Evolutionary conservation across 2,113 vertebrate genomes (phyloP), one percentile per base, ranked within the genome.

Genomic region (Agelaius phoeniceus): DNA sequence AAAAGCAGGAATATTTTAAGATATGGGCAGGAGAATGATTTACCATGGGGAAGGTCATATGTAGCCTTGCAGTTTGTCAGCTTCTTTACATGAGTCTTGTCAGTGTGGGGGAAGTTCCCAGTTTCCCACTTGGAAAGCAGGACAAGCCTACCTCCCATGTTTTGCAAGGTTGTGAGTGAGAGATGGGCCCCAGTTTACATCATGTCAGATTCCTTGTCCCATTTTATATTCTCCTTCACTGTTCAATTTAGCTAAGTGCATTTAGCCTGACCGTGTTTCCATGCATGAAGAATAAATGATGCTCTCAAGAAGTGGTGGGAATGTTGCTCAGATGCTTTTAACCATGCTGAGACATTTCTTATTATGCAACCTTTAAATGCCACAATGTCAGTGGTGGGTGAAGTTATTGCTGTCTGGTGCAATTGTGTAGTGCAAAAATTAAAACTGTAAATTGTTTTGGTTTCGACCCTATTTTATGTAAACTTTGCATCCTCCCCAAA

Each of bases 211-310:
- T 68, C 7, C 27, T 73, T 57, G 10, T 48, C 59, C 73, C 30
- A 16, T 59, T 20, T 43, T 48, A 20, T 11, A 2, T 57, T 57
- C 63, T 83, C 80, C 0, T 0, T 76, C 43, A 51, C 39, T 2
- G 0, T 54, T 67, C 48, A 15, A 0, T 76, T 57, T 75, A 14
- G 26, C 15, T 79, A 33, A 59, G 44, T 33, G 11, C 20, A 13
- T 72, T 92, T 82, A 44, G 31, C 54, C 35, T 80, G 58, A 21
- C 35, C 3, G 0, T 13, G 13, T 84, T 74, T 61, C 41, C 49
- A 24, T 14, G 5, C 11, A 3, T 49, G 28, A 22, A 15, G n/a
- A 39, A 35, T 62, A 55, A 69, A 18, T 10, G 8, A 35, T 46
- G 16, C 37, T 76, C 20, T 88, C 63, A 66, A 27, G 68, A 77